phyloP scores from a whole-genome alignment of 1,140 invertebrate genomes.

The Drosophila leontia region DNA sequence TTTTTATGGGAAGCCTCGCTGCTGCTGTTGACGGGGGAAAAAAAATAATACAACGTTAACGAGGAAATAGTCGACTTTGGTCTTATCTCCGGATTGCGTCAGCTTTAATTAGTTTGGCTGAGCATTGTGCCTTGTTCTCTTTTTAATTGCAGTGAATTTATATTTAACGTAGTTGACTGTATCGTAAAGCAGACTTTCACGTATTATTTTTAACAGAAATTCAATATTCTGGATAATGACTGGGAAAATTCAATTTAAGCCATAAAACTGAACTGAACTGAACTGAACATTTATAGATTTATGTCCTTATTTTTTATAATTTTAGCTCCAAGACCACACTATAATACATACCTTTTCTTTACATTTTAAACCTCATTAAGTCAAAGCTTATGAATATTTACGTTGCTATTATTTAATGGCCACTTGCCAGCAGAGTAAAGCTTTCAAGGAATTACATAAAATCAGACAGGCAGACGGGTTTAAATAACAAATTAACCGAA shows the following conservation, averaged over 20 bases:
- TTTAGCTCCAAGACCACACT: too few species aligned
- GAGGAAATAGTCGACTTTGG: slow-evolving; percentile 37
- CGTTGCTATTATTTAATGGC: not conserved
- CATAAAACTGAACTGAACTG: too few species aligned
- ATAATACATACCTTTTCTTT: not conserved
- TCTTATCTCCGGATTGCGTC: slow-evolving; percentile 32
- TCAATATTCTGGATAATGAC: not conserved
- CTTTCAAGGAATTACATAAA: slow-evolving; percentile 11
- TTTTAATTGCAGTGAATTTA: not conserved
- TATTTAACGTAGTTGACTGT: slow-evolving; percentile 9
- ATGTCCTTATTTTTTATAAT: too few species aligned
- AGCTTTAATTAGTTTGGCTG: slow-evolving; percentile 26
- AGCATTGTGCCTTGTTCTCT: not conserved
- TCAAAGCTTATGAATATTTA: not conserved
- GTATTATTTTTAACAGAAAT: not conserved
- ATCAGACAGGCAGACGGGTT: slow-evolving; percentile 29
- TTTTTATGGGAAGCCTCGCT: slow-evolving; percentile 35
- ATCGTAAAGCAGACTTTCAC: not conserved
- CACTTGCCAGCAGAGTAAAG: not conserved
- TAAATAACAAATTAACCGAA: slow-evolving; percentile 74
- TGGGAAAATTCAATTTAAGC: not conserved
- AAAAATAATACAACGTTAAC: slow-evolving; percentile 36
- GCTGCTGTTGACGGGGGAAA: slow-evolving; percentile 9
- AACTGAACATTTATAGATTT: too few species aligned
- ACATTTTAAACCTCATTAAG: not conserved